A percentile compares a stretch with the other conserved stretches of the same genome.
phyloP scores from a whole-genome alignment of 2,797 vertebrate species.

The Falco concolor region DNA sequence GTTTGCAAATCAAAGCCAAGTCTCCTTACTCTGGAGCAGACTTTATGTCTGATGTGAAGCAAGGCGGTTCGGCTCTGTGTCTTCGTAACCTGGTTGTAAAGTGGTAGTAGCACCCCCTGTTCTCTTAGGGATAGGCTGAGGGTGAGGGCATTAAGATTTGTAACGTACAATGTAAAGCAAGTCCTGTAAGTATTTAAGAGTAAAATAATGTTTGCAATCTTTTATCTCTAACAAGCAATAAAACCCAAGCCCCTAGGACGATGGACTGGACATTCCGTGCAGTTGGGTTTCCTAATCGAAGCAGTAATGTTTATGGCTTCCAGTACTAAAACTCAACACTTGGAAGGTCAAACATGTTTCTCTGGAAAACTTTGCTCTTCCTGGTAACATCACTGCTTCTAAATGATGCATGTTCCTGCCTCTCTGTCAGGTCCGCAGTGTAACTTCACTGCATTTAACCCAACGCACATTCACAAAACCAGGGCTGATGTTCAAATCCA shows the following conservation, averaged over 20 bases:
- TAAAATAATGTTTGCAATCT: neutral
- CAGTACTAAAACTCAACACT: neutral
- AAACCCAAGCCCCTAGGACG: neutral
- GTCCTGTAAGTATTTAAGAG: neutral
- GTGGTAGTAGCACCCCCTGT: neutral
- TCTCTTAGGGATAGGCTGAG: neutral
- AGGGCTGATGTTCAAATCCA: neutral
- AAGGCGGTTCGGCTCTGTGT: neutral
- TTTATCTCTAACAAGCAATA: neutral
- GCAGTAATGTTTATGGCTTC: neutral
- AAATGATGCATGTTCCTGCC: neutral
- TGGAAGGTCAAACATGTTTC: neutral
- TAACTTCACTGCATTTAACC: neutral
- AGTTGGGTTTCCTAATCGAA: neutral
- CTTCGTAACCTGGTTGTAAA: neutral
- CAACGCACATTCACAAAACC: neutral
- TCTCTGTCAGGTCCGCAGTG: neutral
- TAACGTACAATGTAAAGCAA: neutral
- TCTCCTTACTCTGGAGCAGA: neutral
- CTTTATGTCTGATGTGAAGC: neutral
- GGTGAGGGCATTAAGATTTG: neutral
- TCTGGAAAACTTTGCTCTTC: neutral
- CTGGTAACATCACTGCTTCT: neutral
- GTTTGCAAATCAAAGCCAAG: neutral
- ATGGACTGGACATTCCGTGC: neutral